Evolutionary conservation across 2,113 vertebrate species (phyloP), one percentile per base, ranked within the genome.

Genomic region (Brachypteracias leptosomus): DNA sequence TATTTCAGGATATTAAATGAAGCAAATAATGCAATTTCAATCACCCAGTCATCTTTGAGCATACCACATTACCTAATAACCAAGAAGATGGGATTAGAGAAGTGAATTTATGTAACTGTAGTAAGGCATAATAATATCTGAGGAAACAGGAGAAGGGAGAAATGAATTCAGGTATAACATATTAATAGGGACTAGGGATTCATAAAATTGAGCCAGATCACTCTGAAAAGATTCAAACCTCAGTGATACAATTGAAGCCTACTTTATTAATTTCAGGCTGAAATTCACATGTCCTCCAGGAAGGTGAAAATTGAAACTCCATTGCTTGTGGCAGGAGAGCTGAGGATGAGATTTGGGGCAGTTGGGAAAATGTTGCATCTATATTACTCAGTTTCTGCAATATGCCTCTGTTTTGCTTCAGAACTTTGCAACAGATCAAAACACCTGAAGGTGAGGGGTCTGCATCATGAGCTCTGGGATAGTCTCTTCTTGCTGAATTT

Each of bases 1-100:
- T 97, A 71, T 97, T 95, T 95, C 96, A 98, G 91, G 79, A 89
- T 96, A 96, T 95, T 97, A 97, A 92, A 96, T 95, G 88, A 96
- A 92, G 91, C 70, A 96, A 97, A 97, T 96, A 97, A 94, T 70
- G 84, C 7, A 7, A 78, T 95, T 97, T 97, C 96, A 97, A 62
- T 96, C 85, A 93, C 65, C 66, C 35, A 9, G 72, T 78, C 90
- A 89, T 63, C 95, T 95, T 85, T 97, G 74, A 93, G 91, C 85
- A 89, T 93, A 92, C 96, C 86, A 82, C 82, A 68, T 95, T 91
- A 90, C 93, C 88, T 95, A 97, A 97, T 97, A 97, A 97, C 73
- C 68, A 96, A 96, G 93, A 92, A 92, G 93, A 97, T 88, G 58
- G 93, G 68, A 89, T 84, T 89, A 88, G 74, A 93, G 87, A 28